These are phyloP conservation scores for Gambelia wislizenii DNA, from an alignment of 2,797 vertebrate genomes.

Conservation along the genomic window DNA sequence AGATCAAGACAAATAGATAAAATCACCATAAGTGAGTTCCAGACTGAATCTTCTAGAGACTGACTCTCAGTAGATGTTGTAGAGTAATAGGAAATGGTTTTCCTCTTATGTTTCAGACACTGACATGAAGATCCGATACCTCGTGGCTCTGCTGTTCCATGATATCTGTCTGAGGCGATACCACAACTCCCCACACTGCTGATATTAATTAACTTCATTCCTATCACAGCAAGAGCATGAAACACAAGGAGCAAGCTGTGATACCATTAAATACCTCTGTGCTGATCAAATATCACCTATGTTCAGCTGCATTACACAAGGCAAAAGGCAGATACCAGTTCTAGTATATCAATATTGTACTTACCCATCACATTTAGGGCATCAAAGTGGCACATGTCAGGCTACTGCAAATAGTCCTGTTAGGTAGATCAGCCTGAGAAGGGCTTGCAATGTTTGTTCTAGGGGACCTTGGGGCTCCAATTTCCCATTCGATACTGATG, in stretches of 20 bases:
- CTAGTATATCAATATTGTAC: neutral
- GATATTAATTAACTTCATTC: constrained; percentile 38
- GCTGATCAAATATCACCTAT: neutral
- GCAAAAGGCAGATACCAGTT: neutral
- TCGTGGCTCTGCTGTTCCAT: neutral
- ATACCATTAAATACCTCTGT: too few relatives aligned
- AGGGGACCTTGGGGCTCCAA: neutral
- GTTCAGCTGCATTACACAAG: constrained; percentile 28
- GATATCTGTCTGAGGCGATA: constrained; percentile 35
- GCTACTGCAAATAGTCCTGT: neutral
- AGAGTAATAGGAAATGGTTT: neutral
- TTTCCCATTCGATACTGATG: neutral
- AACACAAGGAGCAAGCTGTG: constrained; percentile 12
- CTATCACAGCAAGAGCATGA: neutral
- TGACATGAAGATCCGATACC: constrained; percentile 32
- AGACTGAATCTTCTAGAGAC: neutral
- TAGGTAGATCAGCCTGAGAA: neutral
- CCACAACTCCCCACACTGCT: neutral
- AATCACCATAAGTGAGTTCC: neutral
- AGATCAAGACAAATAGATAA: neutral
- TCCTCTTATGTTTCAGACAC: neutral
- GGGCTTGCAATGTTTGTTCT: neutral
- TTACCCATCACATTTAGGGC: neutral
- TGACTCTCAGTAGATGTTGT: accelerated
- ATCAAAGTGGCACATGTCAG: neutral